These are phyloP conservation scores for Drosophila dives DNA, from an alignment of 2,888 invertebrate genomes.

Conservation along the genomic window DNA sequence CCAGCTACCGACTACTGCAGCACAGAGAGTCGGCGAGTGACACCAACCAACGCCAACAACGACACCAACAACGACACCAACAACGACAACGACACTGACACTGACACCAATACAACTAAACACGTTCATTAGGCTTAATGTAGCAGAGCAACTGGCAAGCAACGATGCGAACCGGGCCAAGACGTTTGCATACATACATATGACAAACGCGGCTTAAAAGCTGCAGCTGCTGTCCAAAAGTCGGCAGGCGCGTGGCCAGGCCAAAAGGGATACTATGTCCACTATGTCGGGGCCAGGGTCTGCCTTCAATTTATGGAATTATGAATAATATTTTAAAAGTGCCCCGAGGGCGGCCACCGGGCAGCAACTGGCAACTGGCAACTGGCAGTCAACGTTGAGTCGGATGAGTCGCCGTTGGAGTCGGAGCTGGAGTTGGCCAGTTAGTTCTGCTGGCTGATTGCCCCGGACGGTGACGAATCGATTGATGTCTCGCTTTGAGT, in stretches of 20 bases:
- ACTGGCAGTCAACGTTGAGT: constrained; percentile 19
- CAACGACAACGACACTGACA: constrained; percentile 25
- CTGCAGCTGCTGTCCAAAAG: constrained; percentile 29
- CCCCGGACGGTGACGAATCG: constrained; percentile 75
- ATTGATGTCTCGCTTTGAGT: constrained; percentile 80
- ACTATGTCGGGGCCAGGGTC: background rate
- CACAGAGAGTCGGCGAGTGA: constrained; percentile 64
- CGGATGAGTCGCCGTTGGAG: constrained; percentile 17
- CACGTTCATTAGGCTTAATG: constrained; percentile 79
- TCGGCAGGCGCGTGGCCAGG: constrained; percentile 64
- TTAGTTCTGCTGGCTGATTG: constrained; percentile 79
- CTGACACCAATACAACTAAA: constrained; percentile 66
- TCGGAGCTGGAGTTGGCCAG: constrained; percentile 27
- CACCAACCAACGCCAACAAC: constrained; percentile 51
- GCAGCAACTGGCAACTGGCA: constrained; percentile 32
- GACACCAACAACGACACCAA: constrained; percentile 27
- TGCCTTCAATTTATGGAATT: constrained; percentile 75
- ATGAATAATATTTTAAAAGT: constrained; percentile 79
- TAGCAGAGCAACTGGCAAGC: constrained; percentile 50
- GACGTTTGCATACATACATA: constrained; percentile 64
- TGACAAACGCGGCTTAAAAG: constrained; percentile 68
- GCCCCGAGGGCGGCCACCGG: constrained; percentile 72
- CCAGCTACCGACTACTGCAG: constrained; percentile 22
- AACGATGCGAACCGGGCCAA: constrained; percentile 55
- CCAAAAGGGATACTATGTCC: constrained; percentile 26